Conservation (phyloP, 1,140 invertebrate species). For the Condylostylus longicornis region DNA sequence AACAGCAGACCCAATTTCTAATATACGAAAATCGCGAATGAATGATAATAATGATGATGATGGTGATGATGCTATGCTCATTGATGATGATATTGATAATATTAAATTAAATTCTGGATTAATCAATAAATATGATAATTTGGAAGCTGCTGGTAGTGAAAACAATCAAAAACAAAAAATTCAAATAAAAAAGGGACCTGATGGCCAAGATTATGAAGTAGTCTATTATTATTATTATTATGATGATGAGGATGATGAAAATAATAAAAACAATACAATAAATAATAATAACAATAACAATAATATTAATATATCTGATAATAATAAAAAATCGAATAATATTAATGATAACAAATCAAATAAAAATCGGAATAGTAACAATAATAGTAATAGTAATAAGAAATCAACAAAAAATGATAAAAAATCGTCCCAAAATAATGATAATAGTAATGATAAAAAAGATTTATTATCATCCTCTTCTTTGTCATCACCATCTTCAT, state of each 20-base stretch:
- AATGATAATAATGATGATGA: slow-evolving; percentile 15
- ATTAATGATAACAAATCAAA: too few species aligned
- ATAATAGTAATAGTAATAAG: too few species aligned
- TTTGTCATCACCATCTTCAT: too few species aligned
- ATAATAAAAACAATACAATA: too few species aligned
- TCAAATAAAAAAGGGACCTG: slow-evolving; percentile 75
- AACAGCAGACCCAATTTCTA: slow-evolving; percentile 11
- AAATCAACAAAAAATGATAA: too few species aligned
- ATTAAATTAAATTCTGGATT: slow-evolving; percentile 24
- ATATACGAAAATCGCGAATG: slow-evolving; percentile 7
- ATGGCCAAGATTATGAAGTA: slow-evolving; percentile 79
- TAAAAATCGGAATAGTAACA: too few species aligned
- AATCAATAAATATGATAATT: slow-evolving; percentile 21
- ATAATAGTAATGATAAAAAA: too few species aligned
- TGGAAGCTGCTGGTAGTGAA: slow-evolving; percentile 26
- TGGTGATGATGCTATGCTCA: slow-evolving; percentile 10
- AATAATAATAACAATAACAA: too few species aligned
- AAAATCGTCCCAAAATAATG: too few species aligned
- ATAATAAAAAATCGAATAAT: too few species aligned
- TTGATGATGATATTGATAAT: slow-evolving; percentile 17
- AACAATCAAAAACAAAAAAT: slow-evolving; percentile 45
- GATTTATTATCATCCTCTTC: too few species aligned
- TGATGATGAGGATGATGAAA: slow-evolving; percentile 57
- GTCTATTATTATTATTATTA: slow-evolving; percentile 86
- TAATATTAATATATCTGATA: too few species aligned